Percentiles rank a stretch among this genome's conserved stretches.
These are phyloP conservation scores for Thalassarche chlororhynchos DNA, from an alignment of 2,113 vertebrate species.

Conservation along the genomic window DNA sequence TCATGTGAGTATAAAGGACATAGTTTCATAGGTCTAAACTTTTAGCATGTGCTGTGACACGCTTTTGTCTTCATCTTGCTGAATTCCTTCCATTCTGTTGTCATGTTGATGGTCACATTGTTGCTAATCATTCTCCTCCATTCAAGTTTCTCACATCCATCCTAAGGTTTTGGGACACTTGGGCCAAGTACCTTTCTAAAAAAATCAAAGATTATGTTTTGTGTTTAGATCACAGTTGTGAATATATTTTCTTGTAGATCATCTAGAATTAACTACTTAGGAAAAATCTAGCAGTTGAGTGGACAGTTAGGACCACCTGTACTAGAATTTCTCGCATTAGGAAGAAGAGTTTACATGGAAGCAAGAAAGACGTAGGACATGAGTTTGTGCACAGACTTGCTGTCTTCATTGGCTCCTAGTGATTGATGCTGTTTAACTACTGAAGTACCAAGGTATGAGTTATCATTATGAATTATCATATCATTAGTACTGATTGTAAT, in stretches of 20 bases:
- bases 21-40: background rate
- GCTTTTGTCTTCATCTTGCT: background rate
- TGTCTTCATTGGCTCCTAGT: background rate
- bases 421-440: background rate
- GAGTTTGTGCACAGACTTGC: background rate
- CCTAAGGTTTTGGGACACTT: background rate
- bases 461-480: background rate
- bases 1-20: background rate
- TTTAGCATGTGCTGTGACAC: background rate
- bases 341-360: background rate
- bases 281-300: background rate
- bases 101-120: background rate
- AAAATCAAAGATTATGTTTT: background rate
- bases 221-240: background rate
- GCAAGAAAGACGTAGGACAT: fast-evolving
- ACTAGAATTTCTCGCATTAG: background rate
- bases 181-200: background rate
- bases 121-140: background rate
- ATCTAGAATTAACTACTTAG: background rate
- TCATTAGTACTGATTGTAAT: background rate
- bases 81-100: background rate
- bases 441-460: background rate
- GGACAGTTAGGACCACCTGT: too few relatives aligned
- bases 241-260: background rate
- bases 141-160: background rate